phyloP scores from a whole-genome alignment of 2,113 vertebrate species.

The Jacana jacana region DNA sequence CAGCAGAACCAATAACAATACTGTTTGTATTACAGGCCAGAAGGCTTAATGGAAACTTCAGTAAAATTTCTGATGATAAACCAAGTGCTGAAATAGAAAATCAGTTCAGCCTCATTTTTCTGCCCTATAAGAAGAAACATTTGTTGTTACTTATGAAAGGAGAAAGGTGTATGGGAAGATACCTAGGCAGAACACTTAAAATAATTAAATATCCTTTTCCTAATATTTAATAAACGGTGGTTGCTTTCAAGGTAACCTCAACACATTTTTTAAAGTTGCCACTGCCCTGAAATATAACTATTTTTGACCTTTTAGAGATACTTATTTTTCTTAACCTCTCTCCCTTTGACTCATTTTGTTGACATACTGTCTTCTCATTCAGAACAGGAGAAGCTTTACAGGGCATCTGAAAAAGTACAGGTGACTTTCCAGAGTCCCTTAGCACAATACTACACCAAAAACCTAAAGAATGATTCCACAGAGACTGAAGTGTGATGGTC shows the following conservation, averaged over 20 bases:
- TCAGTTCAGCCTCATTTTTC: not conserved
- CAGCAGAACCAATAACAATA: constrained; percentile 36
- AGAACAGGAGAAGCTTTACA: not conserved
- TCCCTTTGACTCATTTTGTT: not conserved
- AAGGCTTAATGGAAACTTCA: constrained; percentile 39
- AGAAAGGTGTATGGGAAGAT: not conserved
- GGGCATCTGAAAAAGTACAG: not conserved
- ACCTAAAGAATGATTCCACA: not conserved
- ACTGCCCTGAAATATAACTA: not conserved
- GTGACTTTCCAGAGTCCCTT: not conserved
- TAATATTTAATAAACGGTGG: not conserved
- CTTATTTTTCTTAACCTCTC: not conserved
- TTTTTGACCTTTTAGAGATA: not conserved
- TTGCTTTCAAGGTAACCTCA: not conserved
- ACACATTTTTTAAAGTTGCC: not conserved
- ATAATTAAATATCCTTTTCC: not conserved
- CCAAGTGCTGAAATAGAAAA: not conserved
- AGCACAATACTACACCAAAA: not conserved
- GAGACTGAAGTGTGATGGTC: not conserved
- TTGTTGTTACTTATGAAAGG: not conserved
- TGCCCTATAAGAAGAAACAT: not conserved
- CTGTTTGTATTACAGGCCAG: constrained; percentile 1
- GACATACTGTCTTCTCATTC: not conserved
- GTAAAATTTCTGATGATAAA: constrained; percentile 28
- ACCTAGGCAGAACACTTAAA: not conserved